These are phyloP conservation scores for Bombus polaris DNA, from an alignment of 1,140 invertebrate genomes.

Conservation along the genomic window DNA sequence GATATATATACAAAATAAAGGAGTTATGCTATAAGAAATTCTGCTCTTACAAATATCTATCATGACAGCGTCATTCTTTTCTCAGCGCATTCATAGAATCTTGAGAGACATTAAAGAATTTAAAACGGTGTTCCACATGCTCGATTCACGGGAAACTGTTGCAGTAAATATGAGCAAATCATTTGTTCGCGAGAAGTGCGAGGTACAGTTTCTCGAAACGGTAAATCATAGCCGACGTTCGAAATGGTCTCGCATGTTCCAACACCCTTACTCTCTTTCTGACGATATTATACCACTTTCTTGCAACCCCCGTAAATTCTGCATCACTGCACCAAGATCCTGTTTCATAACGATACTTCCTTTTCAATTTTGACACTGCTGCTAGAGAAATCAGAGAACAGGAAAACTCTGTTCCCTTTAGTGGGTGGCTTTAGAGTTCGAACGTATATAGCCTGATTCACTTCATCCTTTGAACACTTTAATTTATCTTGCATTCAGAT, in stretches of 20 bases:
- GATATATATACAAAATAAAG: not conserved
- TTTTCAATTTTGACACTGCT: not conserved
- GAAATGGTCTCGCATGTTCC: constrained; percentile 6
- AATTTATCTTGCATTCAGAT: constrained; percentile 24
- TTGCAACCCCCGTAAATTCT: not conserved
- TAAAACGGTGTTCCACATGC: not conserved
- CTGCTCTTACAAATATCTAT: not conserved
- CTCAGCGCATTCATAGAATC: not conserved
- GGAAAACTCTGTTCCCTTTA: not conserved
- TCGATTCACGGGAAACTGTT: not conserved
- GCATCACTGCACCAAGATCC: not conserved
- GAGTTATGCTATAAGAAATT: not conserved
- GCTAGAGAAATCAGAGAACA: not conserved
- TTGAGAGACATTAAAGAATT: not conserved
- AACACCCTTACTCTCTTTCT: not conserved
- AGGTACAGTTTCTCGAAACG: not conserved
- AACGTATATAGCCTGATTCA: not conserved
- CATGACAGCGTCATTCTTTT: not conserved
- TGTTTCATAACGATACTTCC: not conserved
- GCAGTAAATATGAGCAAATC: constrained; percentile 8
- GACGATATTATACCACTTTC: not conserved
- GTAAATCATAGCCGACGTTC: constrained; percentile 2
- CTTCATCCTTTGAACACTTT: not conserved
- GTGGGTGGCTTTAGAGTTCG: not conserved
- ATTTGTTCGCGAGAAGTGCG: not conserved